Base-by-base conservation (phyloP, 1,140 invertebrate species). In the Drosophila dunni region DNA sequence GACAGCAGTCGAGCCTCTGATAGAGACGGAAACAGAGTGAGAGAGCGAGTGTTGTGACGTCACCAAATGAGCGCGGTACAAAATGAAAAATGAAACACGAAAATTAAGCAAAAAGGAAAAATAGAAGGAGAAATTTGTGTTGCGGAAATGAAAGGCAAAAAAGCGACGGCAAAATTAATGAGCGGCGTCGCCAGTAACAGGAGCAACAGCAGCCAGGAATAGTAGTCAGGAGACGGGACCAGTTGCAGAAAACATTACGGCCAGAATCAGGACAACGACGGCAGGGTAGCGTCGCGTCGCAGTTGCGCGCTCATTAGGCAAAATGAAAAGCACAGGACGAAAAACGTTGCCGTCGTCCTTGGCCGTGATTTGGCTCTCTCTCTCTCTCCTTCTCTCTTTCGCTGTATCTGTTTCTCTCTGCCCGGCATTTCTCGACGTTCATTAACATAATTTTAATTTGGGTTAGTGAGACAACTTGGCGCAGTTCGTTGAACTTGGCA, bases 361-460 rank as follows among this genome's bases (percentile, higher is more conserved):
- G 89, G 89, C 89, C 89, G 81, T 91, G 89, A 91, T 91, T 91
- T 91, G 45, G 40, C 67, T 77, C 45, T 46, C 38, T 63, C 51
- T 13, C 46, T 68, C 38, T 57, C 57, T 61, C 46, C 24, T 17
- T 34, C 38, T 51, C 36, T 44, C 29, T 58, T 9, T 17, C 13
- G 20, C 40, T 77, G 34, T 44, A 34, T 63, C 44, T 11, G 10
- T 40, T 11, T 24, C 51, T 63, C 51, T n/a, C 42, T 44, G 40
- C 40, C 20, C 48, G 17, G 36, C 48, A 13, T 45, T 20, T 46
- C 60, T 63, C 73, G 46, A 56, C 81, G 74, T 89, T 91, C 89
- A 91, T 91, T 91, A 91, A 91, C 89, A 91, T 91, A 91, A 91
- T 91, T 91, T 91, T 91, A 91, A 91, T 91, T 91, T 91, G 76